Evolutionary conservation across 2,113 vertebrate species (phyloP).

Genomic region (Muscicapa adusta): DNA sequence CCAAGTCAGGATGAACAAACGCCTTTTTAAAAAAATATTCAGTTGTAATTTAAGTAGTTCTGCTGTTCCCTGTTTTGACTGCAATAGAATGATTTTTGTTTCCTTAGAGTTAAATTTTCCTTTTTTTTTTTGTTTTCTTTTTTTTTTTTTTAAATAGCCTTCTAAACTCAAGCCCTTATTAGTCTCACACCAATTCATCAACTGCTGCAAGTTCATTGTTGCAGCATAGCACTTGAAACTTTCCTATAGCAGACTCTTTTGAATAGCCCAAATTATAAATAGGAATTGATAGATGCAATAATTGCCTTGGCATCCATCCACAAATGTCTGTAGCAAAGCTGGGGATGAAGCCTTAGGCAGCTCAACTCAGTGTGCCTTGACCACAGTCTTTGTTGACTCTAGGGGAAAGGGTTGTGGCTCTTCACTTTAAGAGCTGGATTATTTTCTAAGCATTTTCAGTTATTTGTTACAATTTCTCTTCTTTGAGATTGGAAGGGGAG

Average conservation of each 20-base stretch:
- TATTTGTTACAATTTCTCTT: not conserved
- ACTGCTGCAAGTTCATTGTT: not conserved
- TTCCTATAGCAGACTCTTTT: not conserved
- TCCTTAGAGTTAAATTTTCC: not conserved
- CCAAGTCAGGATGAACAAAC: not conserved
- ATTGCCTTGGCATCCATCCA: not conserved
- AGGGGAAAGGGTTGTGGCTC: not conserved
- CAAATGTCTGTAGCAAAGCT: not conserved
- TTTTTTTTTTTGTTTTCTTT: not conserved
- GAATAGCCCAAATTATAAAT: not conserved
- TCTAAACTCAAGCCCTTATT: not conserved
- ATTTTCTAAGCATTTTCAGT: not conserved
- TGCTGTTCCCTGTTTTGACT: not conserved
- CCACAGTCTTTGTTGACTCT: not conserved
- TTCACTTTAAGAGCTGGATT: not conserved
- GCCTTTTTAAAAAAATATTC: fast-evolving
- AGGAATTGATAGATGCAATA: not conserved
- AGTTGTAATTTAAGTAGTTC: not conserved
- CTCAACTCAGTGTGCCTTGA: not conserved
- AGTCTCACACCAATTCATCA: not conserved
- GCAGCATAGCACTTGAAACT: not conserved
- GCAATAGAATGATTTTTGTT: not conserved
- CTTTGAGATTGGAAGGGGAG: not conserved
- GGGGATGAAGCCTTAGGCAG: not conserved
- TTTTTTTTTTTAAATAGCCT: not conserved